Base-by-base conservation (phyloP, 2,888 invertebrate genomes). In the Callinectes sapidus region DNA sequence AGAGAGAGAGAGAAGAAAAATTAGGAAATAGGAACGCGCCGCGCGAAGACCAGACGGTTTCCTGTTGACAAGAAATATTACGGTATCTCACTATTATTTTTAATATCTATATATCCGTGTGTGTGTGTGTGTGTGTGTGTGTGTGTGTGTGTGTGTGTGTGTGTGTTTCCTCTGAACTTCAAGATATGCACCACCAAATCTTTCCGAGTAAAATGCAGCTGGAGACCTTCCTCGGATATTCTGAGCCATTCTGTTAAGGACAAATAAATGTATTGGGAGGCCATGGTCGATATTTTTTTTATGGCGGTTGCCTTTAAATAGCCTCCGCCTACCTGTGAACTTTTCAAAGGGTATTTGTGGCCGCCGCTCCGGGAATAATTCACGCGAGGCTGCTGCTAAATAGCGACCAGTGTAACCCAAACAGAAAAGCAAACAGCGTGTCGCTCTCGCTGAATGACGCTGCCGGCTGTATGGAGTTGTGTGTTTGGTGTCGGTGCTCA, bases 71-170 rank as follows among this genome's bases (percentile, higher is more conserved):
- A 88, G n/a, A 88, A 88, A 16, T 35, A 32, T 81, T 81, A 81
- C 14, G 35, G 32, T 8, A 39, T 48, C 48, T 48, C 10, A 54
- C 48, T 87, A 42, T n/a, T 48, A 13, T 42, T 48, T 87, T n/a
- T 28, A 42, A 23, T 42, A 23, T n/a, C 35, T 81, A 35, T 32
- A 16, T 35, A n/a, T 32, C 35, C 28, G 81, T 81, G 85, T 90
- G 85, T 90, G 54, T 90, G 85, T 90, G 54, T 86, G 85, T 90
- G 85, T 90, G 54, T 90, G 85, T 90, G 85, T 90, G 85, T 90
- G 32, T 54, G 85, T 90, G 85, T 86, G 54, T 86, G 54, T 90
- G 54, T 86, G 85, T 86, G 54, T 90, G 54, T 86, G 85, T 90
- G 85, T 90, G 85, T 85, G 89, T 61, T 61, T 61, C 61, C 18